A percentile compares a stretch with the other conserved stretches of the same genome.
Conservation (phyloP, 2,113 vertebrate genomes). For the Pituophis catenifer region DNA sequence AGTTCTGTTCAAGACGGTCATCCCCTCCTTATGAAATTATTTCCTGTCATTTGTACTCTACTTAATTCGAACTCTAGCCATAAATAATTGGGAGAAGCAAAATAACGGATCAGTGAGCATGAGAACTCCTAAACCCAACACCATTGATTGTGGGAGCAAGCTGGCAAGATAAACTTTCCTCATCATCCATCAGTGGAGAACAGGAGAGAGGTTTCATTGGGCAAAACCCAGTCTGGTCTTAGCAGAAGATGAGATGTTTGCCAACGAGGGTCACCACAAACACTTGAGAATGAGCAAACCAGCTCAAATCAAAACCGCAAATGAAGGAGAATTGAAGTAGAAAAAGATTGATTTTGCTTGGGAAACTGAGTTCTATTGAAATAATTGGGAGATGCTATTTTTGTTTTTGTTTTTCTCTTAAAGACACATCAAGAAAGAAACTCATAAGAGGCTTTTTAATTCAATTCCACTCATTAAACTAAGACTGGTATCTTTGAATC, state of each 20-base stretch:
- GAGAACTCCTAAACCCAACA: not conserved
- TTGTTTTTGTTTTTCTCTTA: not conserved
- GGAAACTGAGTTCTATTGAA: too few relatives aligned
- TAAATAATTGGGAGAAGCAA: not conserved
- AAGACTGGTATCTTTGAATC: not conserved
- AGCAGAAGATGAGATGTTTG: not conserved
- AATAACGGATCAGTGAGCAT: not conserved
- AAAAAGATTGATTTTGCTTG: not conserved
- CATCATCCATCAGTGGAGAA: not conserved
- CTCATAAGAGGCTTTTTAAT: not conserved
- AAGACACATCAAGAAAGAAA: not conserved
- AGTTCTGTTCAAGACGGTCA: not conserved
- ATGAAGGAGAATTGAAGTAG: not conserved
- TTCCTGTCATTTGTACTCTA: not conserved
- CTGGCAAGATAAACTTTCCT: not conserved
- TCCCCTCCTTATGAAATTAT: not conserved
- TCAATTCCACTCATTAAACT: not conserved
- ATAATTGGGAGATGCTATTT: not conserved
- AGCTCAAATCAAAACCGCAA: not conserved
- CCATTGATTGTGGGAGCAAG: not conserved
- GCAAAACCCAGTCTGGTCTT: not conserved
- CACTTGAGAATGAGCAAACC: not conserved
- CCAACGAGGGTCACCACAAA: not conserved
- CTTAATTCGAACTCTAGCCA: not conserved
- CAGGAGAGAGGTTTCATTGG: not conserved